A percentile compares a stretch with the other conserved stretches of the same genome.
phyloP scores from a whole-genome alignment of 2,113 vertebrate genomes.

The Microcebus tavaratra region DNA sequence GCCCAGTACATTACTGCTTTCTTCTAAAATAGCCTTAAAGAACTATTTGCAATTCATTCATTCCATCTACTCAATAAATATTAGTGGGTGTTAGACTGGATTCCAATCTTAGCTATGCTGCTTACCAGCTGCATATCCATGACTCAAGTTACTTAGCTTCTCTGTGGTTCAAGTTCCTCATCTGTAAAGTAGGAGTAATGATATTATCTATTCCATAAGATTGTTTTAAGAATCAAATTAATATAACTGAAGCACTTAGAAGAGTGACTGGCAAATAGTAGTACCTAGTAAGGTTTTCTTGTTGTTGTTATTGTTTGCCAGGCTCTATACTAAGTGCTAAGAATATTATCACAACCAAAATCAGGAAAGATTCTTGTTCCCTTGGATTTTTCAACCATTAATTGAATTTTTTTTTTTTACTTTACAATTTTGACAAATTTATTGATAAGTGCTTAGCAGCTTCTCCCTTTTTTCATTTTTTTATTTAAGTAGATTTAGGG shows the following conservation, averaged over 20 bases:
- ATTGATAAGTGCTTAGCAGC: too few relatives aligned
- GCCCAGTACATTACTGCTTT: neutral
- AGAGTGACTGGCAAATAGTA: neutral
- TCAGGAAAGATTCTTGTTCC: neutral
- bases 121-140: neutral
- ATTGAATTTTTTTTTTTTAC: too few relatives aligned
- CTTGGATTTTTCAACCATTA: neutral
- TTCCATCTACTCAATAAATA: constrained; percentile 3
- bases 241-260: neutral
- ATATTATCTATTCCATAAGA: neutral
- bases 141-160: neutral
- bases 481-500: too few relatives aligned
- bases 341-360: neutral
- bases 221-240: neutral
- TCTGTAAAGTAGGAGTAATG: neutral
- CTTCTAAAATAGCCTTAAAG: neutral
- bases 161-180: neutral
- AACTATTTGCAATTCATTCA: neutral
- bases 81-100: neutral
- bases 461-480: too few relatives aligned
- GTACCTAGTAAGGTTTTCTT: neutral
- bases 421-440: too few relatives aligned
- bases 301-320: neutral
- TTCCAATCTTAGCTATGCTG: neutral
- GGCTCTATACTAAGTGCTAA: neutral